phyloP scores from a whole-genome alignment of 2,113 vertebrate species.

The Melanostigma gelatinosum region DNA sequence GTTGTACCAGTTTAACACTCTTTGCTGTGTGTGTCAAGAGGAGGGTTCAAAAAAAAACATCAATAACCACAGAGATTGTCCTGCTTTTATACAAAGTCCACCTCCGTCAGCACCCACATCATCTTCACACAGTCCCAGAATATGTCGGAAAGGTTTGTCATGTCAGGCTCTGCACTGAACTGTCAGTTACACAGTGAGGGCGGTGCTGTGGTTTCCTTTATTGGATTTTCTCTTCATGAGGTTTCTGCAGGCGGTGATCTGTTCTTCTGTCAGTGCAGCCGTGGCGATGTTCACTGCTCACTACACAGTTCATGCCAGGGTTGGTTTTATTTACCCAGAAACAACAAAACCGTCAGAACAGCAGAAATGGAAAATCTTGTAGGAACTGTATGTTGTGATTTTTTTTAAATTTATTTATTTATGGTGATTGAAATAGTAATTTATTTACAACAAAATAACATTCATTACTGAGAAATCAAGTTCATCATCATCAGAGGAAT shows the following conservation, averaged over 20 bases:
- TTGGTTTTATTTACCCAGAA: background rate
- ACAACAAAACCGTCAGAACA: background rate
- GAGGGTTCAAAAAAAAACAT: background rate
- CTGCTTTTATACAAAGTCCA: background rate
- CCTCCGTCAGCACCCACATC: background rate
- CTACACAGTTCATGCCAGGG: background rate
- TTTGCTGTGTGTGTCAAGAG: too few relatives aligned
- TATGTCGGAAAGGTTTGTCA: background rate
- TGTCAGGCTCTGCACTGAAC: background rate
- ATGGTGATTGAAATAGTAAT: background rate
- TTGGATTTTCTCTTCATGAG: constrained; percentile 33
- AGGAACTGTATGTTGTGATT: background rate
- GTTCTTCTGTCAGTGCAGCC: constrained; percentile 12
- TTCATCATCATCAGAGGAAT: background rate
- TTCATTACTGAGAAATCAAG: background rate
- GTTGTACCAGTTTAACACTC: too few relatives aligned
- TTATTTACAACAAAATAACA: background rate
- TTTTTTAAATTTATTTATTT: too few relatives aligned
- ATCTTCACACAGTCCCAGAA: background rate
- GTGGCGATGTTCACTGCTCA: background rate
- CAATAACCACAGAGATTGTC: background rate
- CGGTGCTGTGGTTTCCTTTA: background rate
- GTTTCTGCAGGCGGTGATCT: constrained; percentile 28
- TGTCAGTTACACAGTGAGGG: constrained; percentile 4
- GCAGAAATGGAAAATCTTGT: background rate